Evolutionary conservation across 2,797 vertebrate genomes (phyloP), one percentile per base, ranked within the genome.

Genomic region (Notolepis coatsorum): DNA sequence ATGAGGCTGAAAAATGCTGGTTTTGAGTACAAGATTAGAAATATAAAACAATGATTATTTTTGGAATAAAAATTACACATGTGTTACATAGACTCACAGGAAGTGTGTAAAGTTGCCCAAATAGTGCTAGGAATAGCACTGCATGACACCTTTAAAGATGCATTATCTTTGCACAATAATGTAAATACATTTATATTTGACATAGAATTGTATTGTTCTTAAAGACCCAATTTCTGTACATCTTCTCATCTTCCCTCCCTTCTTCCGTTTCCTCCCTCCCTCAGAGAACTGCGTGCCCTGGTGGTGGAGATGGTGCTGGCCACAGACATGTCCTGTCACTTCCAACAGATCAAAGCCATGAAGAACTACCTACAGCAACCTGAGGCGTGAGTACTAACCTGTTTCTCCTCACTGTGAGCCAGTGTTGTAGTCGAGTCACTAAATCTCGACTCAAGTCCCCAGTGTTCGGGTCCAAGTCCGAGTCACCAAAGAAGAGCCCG

Each of bases 251-350:
- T 27, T 7, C 18, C 21, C 38, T 45, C 15, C 4, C 12, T 10
- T 9, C n/a, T 20, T 38, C 9, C n/a, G 27, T 35, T 24, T 35
- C 50, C 0, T 62, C 5, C 50, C 46, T 50, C 27, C 20, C 23
- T 5, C 62, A 99, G 96, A 72, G 97, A 98, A 79, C 93, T 99
- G 61, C 91, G 97, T 42, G 81, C 91, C 18, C 88, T 99, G 61
- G 97, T 99, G n/a, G 94, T 98, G 58, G 96, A 98, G 88, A 97
- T 99, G 97, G 97, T 98, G 52, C 82, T 99, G 91, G 96, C 97
- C 76, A 99, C 97, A 0, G 96, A 99, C 83, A 99, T 99, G 97
- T 98, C 97, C 64, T 98, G 96, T 85, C 97, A 98, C 84, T 99
- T 99, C 88, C 97, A 99, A 81, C 97, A 98, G 86, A 95, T 99